These are phyloP conservation scores for Vesta saturnalis DNA, from an alignment of 2,888 invertebrate genomes.

Conservation along the genomic window DNA sequence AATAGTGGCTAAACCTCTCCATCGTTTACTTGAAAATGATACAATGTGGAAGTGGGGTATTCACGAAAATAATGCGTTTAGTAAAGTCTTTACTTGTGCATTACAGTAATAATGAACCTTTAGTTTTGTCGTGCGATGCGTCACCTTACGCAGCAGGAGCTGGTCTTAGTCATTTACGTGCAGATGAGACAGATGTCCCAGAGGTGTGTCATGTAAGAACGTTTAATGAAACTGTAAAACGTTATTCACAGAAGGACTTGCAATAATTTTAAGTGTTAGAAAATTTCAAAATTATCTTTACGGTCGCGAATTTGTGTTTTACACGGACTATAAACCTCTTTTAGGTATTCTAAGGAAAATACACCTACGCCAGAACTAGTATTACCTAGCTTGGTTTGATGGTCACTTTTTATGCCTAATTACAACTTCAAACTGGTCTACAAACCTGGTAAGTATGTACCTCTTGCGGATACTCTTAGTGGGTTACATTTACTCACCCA, in stretches of 20 bases:
- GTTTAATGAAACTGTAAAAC: no score
- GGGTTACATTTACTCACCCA: not conserved
- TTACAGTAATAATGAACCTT: constrained; percentile 5
- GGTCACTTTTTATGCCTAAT: not conserved
- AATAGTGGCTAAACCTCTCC: constrained; percentile 1
- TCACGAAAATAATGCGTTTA: not conserved
- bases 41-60: not conserved
- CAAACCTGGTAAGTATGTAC: not conserved
- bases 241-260: no score
- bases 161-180: not conserved
- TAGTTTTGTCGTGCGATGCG: not conserved
- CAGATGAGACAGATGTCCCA: no score
- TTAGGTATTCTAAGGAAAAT: constrained; percentile 15
- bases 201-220: no score
- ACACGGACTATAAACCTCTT: constrained; percentile 18
- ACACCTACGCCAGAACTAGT: constrained; percentile 16
- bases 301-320: not conserved
- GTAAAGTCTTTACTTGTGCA: not conserved
- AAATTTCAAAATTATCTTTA: no score
- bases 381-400: constrained; percentile 2
- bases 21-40: constrained; percentile 9
- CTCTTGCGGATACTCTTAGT: not conserved
- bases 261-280: no score
- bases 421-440: constrained; percentile 4
- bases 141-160: not conserved